A percentile compares a stretch with the other conserved stretches of the same genome.
These are phyloP conservation scores for Gallinago jamesoni DNA, from an alignment of 2,113 vertebrate genomes.

Conservation along the genomic window DNA sequence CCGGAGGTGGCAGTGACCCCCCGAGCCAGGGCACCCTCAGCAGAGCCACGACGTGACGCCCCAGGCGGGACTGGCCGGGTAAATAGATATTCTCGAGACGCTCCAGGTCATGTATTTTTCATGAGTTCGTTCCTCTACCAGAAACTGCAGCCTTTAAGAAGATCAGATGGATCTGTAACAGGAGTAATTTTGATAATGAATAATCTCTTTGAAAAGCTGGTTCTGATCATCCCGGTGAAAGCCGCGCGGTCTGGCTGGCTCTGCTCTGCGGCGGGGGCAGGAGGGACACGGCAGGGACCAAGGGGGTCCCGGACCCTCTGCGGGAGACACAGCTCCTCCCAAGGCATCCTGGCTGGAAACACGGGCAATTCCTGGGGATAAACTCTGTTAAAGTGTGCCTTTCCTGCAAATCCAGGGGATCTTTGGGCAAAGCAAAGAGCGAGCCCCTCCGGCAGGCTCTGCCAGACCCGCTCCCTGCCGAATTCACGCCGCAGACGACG, in stretches of 20 bases:
- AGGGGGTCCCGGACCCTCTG: not conserved
- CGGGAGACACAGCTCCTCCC: not conserved
- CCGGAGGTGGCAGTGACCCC: not conserved
- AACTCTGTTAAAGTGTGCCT: rapidly evolving
- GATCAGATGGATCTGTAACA: not conserved
- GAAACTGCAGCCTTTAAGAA: not conserved
- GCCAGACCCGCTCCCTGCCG: no score
- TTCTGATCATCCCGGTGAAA: not conserved
- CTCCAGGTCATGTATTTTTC: not conserved
- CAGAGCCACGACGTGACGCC: rapidly evolving
- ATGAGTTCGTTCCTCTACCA: not conserved
- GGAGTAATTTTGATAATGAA: not conserved
- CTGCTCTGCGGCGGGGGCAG: not conserved
- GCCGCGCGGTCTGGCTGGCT: not conserved
- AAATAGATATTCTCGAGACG: not conserved
- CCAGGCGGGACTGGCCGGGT: rapidly evolving
- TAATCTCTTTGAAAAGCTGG: not conserved
- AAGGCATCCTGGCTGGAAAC: rapidly evolving
- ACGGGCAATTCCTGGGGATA: not conserved
- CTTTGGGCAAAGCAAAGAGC: not conserved
- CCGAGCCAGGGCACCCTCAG: not conserved
- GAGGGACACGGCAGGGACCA: not conserved
- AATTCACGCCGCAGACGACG: not conserved
- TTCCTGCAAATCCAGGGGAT: not conserved
- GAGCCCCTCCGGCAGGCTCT: not conserved